Conservation (phyloP, 2,888 invertebrate species). For the Caenorhabditis sulstoni region DNA sequence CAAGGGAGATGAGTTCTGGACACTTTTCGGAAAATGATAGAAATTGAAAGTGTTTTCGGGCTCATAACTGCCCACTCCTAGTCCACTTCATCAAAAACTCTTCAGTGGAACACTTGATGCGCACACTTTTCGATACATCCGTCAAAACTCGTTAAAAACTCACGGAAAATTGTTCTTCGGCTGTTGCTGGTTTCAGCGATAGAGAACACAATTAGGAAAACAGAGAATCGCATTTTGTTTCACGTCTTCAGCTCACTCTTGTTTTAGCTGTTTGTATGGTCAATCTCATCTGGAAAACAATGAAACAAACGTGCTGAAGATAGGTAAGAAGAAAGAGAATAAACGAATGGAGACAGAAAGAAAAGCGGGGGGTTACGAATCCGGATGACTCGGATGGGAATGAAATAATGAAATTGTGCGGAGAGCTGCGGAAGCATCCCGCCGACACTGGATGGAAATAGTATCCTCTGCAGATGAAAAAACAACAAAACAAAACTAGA, state of each 20-base stretch:
- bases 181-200: neutral
- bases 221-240: neutral
- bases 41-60: too few species aligned
- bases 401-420: conserved; percentile 41
- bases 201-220: neutral
- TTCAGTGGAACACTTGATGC: conserved; percentile 4
- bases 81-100: conserved; percentile 8
- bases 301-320: conserved; percentile 10
- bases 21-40: neutral
- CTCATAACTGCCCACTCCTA: conserved; percentile 17
- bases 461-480: conserved; percentile 16
- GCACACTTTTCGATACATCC: conserved; percentile 37
- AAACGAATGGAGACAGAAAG: conserved; percentile 5
- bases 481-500: conserved; percentile 7
- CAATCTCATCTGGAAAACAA: conserved; percentile 20
- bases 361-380: neutral
- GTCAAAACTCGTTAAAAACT: conserved; percentile 1
- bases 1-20: conserved; percentile 6
- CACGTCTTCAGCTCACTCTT: neutral
- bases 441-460: conserved; percentile 26
- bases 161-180: conserved; percentile 52
- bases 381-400: conserved; percentile 15
- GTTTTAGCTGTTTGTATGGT: neutral
- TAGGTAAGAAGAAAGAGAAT: neutral
- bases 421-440: conserved; percentile 2